phyloP scores from a whole-genome alignment of 2,113 vertebrate genomes.

The Nansenia antarctica region DNA sequence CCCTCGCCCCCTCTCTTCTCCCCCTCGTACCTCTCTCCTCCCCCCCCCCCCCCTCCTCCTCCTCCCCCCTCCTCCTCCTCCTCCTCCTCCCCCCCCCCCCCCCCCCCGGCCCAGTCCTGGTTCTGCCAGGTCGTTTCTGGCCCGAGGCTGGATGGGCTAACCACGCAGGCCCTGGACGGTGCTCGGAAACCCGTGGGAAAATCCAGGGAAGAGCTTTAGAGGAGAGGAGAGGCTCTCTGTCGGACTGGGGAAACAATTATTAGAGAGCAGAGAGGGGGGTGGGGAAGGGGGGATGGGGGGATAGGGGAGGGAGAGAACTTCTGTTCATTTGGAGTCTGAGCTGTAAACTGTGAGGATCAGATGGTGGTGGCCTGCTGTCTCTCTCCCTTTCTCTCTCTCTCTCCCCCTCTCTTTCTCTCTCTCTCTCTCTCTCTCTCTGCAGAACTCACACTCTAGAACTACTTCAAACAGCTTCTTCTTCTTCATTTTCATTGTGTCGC shows the following conservation, averaged over 20 bases:
- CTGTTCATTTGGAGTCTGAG: not conserved
- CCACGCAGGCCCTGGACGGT: slow-evolving; percentile 32
- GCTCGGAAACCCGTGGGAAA: slow-evolving; percentile 41
- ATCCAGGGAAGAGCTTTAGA: slow-evolving; percentile 13
- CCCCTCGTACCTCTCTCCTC: not conserved
- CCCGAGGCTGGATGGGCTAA: no score
- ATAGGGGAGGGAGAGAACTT: not conserved
- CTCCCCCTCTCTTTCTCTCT: not conserved
- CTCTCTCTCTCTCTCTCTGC: slow-evolving; percentile 5
- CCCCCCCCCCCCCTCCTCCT: not conserved
- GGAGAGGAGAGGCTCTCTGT: not conserved
- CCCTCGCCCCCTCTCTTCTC: slow-evolving; percentile 5
- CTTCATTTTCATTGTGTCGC: no score
- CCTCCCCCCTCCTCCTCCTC: not conserved
- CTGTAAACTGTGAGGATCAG: not conserved
- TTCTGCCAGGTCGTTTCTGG: no score
- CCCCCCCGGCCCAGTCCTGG: not conserved
- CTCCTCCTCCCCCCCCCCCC: not conserved
- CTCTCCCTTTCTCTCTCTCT: slow-evolving; percentile 4
- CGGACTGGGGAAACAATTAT: slow-evolving; percentile 13
- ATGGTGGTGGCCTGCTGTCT: not conserved
- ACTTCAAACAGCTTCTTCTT: no score
- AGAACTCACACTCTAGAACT: no score
- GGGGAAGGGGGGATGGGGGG: no score
- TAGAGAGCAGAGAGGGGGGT: no score